Conservation (phyloP, 2,113 vertebrate species). For the Serinus canaria region DNA sequence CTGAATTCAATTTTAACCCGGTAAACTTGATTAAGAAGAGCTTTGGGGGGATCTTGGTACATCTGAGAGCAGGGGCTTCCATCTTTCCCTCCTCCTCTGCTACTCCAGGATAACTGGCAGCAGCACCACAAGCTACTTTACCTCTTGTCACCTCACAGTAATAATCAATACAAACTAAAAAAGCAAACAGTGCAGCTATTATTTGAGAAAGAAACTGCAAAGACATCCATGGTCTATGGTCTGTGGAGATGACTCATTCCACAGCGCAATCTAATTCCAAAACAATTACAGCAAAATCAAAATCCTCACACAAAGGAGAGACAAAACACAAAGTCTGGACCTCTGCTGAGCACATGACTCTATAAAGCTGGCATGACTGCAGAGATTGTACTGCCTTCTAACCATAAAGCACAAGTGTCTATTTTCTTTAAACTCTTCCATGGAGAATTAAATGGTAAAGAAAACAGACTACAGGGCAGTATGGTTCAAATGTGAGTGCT, state of each 20-base stretch:
- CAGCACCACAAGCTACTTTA: neutral
- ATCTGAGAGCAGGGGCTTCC: neutral
- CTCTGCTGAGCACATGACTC: conserved; percentile 11
- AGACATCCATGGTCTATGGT: conserved; percentile 18
- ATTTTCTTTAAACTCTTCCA: neutral
- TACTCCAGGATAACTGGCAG: neutral
- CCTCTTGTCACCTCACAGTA: conserved; percentile 1
- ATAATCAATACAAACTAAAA: neutral
- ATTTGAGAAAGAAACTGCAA: conserved; percentile 28
- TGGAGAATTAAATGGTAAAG: conserved; percentile 11
- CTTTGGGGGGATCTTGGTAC: neutral
- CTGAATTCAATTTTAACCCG: neutral
- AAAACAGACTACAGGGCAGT: neutral
- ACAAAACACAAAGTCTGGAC: neutral
- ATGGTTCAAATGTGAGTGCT: neutral
- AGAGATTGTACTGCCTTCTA: neutral
- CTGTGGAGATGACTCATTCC: conserved; percentile 54
- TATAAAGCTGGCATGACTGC: conserved; percentile 5
- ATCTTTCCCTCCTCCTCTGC: neutral
- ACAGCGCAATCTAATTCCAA: conserved; percentile 53
- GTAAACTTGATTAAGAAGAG: neutral
- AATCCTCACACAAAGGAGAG: conserved; percentile 25
- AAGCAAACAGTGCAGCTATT: neutral
- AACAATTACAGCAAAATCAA: conserved; percentile 55
- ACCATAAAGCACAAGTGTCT: neutral